Percentiles rank a stretch among this genome's conserved stretches.
Conservation (phyloP, 2,888 invertebrate genomes). For the Metellina segmentata region DNA sequence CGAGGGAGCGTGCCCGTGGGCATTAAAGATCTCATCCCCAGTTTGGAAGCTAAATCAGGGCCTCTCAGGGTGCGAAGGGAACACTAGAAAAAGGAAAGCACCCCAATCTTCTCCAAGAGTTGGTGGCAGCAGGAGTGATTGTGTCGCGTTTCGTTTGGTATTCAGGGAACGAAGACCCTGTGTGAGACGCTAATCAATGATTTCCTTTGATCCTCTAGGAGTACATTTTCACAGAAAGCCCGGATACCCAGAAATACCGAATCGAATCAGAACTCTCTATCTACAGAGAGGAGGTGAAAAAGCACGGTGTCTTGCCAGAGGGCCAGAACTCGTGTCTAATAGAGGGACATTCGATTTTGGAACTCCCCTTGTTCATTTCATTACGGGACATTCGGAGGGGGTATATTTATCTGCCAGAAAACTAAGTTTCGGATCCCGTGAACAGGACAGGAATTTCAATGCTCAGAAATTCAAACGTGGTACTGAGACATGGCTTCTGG, state of each 20-base stretch:
- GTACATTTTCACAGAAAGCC: conserved; percentile 17
- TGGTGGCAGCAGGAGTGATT: conserved; percentile 15
- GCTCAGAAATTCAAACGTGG: neutral
- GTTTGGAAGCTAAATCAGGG: neutral
- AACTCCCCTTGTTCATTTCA: conserved; percentile 13
- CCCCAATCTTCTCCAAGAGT: neutral
- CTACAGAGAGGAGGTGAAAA: neutral
- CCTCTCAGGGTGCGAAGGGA: neutral
- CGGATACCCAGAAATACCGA: conserved; percentile 8
- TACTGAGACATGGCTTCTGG: neutral
- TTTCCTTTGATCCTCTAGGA: conserved; percentile 43
- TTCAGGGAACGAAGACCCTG: conserved; percentile 17
- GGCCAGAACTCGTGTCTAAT: conserved; percentile 23
- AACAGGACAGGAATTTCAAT: neutral
- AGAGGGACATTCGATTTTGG: conserved; percentile 47
- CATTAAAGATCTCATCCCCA: neutral
- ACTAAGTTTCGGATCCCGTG: neutral
- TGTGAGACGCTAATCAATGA: conserved; percentile 55
- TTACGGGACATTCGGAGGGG: neutral
- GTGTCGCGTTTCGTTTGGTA: conserved; percentile 45
- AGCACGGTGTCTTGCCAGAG: neutral
- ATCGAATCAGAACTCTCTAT: conserved; percentile 21
- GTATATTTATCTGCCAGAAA: neutral
- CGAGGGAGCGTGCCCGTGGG: conserved; percentile 1
- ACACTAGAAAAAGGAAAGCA: neutral